These are phyloP conservation scores for Tubulanus polymorphus DNA, from an alignment of 2,888 invertebrate genomes.

Conservation along the genomic window DNA sequence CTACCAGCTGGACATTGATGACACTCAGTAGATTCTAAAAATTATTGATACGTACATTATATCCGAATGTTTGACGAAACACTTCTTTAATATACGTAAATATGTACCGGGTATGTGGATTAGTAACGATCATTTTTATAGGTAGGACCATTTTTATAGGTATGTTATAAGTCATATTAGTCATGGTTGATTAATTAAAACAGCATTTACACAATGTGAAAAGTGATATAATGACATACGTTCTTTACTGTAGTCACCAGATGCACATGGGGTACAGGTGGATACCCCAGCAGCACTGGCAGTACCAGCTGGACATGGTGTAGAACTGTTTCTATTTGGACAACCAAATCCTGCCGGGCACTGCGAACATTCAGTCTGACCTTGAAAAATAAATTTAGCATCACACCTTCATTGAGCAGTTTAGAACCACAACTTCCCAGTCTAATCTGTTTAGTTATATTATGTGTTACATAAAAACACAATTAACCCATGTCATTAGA, in stretches of 20 bases:
- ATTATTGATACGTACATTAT: too few species aligned
- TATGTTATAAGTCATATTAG: too few species aligned
- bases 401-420: too few species aligned
- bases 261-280: conserved; percentile 27
- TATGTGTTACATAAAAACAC: neutral
- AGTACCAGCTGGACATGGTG: conserved; percentile 28
- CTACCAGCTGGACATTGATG: conserved; percentile 17
- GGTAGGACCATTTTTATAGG: too few species aligned
- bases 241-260: conserved; percentile 28
- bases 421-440: too few species aligned
- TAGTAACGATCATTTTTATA: too few species aligned
- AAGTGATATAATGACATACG: neutral
- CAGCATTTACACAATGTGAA: too few species aligned
- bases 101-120: too few species aligned
- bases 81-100: too few species aligned
- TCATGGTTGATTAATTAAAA: too few species aligned
- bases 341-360: conserved; percentile 39
- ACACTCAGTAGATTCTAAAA: conserved; percentile 15
- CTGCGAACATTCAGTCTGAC: conserved; percentile 28
- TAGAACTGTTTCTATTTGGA: conserved; percentile 24
- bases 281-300: conserved; percentile 29
- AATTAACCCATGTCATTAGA: too few species aligned
- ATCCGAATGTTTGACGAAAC: too few species aligned
- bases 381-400: conserved; percentile 16
- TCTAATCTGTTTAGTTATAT: neutral